Conservation (phyloP, 2,797 vertebrate genomes). For the Sebastes alutus region DNA sequence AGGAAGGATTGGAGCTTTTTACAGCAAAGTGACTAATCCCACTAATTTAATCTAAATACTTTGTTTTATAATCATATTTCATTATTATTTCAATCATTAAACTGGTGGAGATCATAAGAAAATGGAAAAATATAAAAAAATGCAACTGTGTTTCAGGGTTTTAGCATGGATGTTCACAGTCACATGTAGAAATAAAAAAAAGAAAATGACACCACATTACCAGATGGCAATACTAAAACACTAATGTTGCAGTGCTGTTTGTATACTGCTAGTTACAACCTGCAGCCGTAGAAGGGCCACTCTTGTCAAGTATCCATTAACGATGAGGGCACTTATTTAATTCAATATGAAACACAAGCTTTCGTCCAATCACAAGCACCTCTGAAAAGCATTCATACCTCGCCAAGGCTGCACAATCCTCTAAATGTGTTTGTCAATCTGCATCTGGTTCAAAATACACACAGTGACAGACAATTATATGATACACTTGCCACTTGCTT, state of each 20-base stretch:
- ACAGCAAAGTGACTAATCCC: background rate
- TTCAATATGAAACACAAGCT: background rate
- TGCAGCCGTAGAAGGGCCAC: slow-evolving; percentile 5
- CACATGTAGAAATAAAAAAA: background rate
- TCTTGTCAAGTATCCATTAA: slow-evolving; percentile 19
- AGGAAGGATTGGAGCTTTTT: background rate
- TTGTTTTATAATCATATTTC: background rate
- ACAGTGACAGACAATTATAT: background rate
- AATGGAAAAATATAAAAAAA: too few relatives aligned
- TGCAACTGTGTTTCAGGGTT: background rate
- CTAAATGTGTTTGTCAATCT: background rate
- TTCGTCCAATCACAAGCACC: background rate
- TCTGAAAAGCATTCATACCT: background rate
- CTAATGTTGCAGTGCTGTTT: slow-evolving; percentile 1
- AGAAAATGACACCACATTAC: background rate
- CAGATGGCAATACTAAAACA: background rate
- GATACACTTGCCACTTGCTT: background rate
- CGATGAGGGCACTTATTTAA: background rate
- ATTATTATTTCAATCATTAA: too few relatives aligned
- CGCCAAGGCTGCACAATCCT: background rate
- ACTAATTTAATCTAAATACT: background rate
- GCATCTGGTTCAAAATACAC: background rate
- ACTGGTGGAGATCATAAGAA: too few relatives aligned
- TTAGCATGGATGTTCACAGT: background rate
- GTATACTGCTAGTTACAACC: background rate